Evolutionary conservation across 2,797 vertebrate species (phyloP).

Genomic region (Oceanodroma leucorhoa): DNA sequence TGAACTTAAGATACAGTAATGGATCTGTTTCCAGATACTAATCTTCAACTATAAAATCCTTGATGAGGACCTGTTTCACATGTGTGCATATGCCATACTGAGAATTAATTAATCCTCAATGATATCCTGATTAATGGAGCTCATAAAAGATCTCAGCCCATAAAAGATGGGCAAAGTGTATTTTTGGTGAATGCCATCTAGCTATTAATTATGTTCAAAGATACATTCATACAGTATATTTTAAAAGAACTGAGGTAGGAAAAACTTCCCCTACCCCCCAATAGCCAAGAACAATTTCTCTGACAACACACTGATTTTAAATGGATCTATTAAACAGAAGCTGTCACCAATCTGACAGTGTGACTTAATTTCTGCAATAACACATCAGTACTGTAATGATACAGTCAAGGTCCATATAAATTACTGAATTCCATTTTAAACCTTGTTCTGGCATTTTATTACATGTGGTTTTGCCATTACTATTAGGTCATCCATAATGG

Average conservation of each 20-base stretch:
- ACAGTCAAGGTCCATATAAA: background rate
- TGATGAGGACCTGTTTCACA: background rate
- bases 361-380: background rate
- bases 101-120: background rate
- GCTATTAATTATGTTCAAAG: background rate
- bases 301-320: background rate
- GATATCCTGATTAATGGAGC: background rate
- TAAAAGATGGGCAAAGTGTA: background rate
- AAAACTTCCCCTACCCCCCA: background rate
- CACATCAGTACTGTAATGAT: background rate
- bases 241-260: background rate
- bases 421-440: background rate
- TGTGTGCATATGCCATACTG: accelerated
- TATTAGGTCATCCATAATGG: background rate
- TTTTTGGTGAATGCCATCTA: background rate
- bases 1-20: background rate
- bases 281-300: background rate
- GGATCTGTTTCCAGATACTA: background rate
- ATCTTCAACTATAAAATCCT: background rate
- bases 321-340: background rate
- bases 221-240: background rate
- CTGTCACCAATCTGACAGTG: background rate
- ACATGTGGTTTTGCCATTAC: background rate
- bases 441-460: background rate
- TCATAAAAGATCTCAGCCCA: background rate